These are phyloP conservation scores for Rana temporaria DNA, from an alignment of 2,113 vertebrate genomes.

Conservation along the genomic window DNA sequence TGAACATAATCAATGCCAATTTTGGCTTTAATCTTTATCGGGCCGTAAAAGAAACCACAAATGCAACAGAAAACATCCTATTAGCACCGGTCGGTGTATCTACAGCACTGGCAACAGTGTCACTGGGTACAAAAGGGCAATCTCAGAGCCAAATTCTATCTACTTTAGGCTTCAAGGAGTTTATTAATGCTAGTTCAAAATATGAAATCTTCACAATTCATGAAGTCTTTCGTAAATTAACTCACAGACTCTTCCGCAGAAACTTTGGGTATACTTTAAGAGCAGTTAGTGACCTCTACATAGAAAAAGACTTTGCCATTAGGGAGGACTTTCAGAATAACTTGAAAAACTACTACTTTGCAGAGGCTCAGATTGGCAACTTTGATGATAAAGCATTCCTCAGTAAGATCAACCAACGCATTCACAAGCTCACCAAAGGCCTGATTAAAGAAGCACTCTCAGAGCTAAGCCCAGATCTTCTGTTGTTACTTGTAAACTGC, in stretches of 20 bases:
- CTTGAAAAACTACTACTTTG: slow-evolving; percentile 87
- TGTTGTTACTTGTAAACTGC: slow-evolving; percentile 94
- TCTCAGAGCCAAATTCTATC: slow-evolving; percentile 83
- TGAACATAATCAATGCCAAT: slow-evolving; percentile 86
- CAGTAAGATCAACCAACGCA: slow-evolving; percentile 83
- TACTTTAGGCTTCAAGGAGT: slow-evolving; percentile 83
- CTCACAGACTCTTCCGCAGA: slow-evolving; percentile 91
- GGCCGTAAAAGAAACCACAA: slow-evolving; percentile 79
- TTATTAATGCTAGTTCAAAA: slow-evolving; percentile 89
- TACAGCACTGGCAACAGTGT: slow-evolving; percentile 93
- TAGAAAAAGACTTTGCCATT: slow-evolving; percentile 79
- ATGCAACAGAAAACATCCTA: slow-evolving; percentile 86
- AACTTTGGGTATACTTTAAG: slow-evolving; percentile 92
- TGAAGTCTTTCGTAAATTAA: slow-evolving; percentile 94
- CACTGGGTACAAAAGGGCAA: slow-evolving; percentile 79
- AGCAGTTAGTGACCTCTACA: slow-evolving; percentile 88
- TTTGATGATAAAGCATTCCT: slow-evolving; percentile 87
- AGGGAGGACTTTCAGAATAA: slow-evolving; percentile 77
- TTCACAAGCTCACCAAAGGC: slow-evolving; percentile 89
- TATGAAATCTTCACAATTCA: slow-evolving; percentile 89
- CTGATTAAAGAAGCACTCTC: slow-evolving; percentile 89
- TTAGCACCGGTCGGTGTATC: slow-evolving; percentile 94
- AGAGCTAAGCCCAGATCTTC: slow-evolving; percentile 80
- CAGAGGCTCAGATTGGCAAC: slow-evolving; percentile 86
- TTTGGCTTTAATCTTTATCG: slow-evolving; percentile 93